phyloP scores from a whole-genome alignment of 2,888 invertebrate genomes.

The Ferrisia virgata region DNA sequence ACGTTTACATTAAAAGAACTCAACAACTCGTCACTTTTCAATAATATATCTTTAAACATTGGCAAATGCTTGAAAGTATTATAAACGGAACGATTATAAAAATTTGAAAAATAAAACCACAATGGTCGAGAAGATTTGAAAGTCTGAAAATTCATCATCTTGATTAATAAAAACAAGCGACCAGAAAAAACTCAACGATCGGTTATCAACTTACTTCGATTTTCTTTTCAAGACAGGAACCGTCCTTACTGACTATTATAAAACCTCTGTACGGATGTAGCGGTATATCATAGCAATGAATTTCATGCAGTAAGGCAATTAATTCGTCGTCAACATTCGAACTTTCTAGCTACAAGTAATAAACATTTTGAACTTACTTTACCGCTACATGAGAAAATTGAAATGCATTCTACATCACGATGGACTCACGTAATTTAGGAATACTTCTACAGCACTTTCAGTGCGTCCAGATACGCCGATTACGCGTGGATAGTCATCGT shows the following conservation, averaged over 20 bases:
- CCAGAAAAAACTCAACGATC: background rate
- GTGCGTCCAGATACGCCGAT: slow-evolving; percentile 58
- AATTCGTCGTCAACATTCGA: background rate
- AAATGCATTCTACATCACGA: background rate
- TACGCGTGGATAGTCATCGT: slow-evolving; percentile 53
- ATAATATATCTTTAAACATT: background rate
- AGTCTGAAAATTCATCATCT: background rate
- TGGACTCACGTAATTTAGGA: slow-evolving; percentile 51
- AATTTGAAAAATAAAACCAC: background rate
- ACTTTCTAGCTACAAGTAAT: slow-evolving; percentile 37
- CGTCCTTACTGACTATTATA: background rate
- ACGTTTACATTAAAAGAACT: background rate
- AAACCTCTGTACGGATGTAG: slow-evolving; percentile 40
- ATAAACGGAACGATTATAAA: background rate
- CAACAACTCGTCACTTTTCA: background rate
- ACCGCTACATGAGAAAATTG: background rate
- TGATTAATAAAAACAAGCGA: too few species aligned
- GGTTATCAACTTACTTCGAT: slow-evolving; percentile 21
- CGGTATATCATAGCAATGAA: slow-evolving; percentile 35
- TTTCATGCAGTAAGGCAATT: slow-evolving; percentile 35
- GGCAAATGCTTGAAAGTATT: background rate
- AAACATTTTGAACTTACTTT: background rate
- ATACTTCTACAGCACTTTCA: slow-evolving; percentile 55
- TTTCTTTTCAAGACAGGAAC: slow-evolving; percentile 17
- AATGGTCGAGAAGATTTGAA: background rate